phyloP scores from a whole-genome alignment of 2,113 vertebrate genomes.

The Microcebus griseorufus region DNA sequence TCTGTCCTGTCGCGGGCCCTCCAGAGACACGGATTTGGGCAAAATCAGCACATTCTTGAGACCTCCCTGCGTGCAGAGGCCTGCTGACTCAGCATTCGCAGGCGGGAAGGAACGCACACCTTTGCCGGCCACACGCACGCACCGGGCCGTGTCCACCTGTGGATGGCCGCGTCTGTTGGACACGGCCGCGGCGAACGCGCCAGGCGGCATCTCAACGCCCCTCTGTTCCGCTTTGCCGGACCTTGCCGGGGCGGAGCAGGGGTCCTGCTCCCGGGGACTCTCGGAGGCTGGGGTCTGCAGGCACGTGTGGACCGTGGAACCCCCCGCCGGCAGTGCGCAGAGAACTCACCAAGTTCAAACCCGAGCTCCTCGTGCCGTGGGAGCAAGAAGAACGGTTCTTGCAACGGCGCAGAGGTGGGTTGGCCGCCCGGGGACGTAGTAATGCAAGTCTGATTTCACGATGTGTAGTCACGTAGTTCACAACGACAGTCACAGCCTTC shows the following conservation, averaged over 20 bases:
- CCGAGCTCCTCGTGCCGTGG: not conserved
- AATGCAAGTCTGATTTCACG: not conserved
- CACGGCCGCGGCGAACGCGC: no score
- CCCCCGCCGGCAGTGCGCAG: no score
- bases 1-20: not conserved
- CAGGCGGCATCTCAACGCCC: no score
- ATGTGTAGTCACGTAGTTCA: not conserved
- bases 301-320: not conserved
- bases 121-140: accelerated
- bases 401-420: not conserved
- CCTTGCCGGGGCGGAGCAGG: no score
- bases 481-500: not conserved
- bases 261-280: not conserved
- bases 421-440: not conserved
- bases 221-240: not conserved
- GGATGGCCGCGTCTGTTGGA: no score
- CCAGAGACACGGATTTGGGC: not conserved
- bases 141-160: not conserved
- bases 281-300: not conserved
- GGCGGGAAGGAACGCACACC: not conserved
- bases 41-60: not conserved
- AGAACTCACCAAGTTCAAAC: not conserved
- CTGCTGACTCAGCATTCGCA: no score
- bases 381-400: not conserved
- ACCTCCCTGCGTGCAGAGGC: not conserved